Evolutionary conservation across 2,113 vertebrate genomes (phyloP).

Genomic region (Paralichthys olivaceus): DNA sequence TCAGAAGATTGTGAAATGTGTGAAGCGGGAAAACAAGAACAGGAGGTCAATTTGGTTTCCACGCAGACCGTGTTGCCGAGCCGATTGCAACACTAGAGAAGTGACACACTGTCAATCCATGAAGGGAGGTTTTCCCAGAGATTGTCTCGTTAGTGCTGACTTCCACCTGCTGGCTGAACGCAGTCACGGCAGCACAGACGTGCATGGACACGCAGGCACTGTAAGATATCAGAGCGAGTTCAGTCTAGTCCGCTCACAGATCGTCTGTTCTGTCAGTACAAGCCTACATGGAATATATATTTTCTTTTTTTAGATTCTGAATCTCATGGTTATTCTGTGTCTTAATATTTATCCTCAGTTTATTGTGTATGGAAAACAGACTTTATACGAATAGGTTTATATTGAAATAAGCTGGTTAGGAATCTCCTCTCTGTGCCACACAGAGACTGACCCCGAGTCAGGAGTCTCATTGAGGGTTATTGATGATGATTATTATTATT

Average conservation of each 20-base stretch:
- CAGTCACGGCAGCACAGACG: no score
- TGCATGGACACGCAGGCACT: conserved; percentile 11
- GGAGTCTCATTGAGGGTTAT: conserved; percentile 26
- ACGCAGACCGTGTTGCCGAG: neutral
- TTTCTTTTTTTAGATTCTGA: conserved; percentile 28
- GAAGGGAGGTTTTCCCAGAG: conserved; percentile 67
- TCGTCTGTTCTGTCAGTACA: conserved; percentile 5
- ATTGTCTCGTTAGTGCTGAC: conserved; percentile 56
- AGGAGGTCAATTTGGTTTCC: neutral
- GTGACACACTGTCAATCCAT: conserved; percentile 53
- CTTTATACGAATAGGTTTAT: conserved; percentile 53
- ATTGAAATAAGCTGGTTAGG: conserved; percentile 62
- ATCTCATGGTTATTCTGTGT: conserved; percentile 68
- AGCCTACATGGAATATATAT: conserved; percentile 24
- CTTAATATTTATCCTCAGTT: conserved; percentile 78
- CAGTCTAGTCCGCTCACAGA: neutral
- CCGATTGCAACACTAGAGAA: conserved; percentile 35
- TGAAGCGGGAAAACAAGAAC: neutral
- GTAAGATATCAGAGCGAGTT: neutral
- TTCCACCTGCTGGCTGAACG: conserved; percentile 76
- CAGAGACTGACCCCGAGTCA: neutral
- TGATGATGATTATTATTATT: conserved; percentile 32
- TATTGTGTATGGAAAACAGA: conserved; percentile 59
- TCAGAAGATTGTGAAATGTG: conserved; percentile 22
- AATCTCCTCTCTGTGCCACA: neutral